phyloP scores from a whole-genome alignment of 2,888 invertebrate genomes.

The Gymnosoma rotundatum region DNA sequence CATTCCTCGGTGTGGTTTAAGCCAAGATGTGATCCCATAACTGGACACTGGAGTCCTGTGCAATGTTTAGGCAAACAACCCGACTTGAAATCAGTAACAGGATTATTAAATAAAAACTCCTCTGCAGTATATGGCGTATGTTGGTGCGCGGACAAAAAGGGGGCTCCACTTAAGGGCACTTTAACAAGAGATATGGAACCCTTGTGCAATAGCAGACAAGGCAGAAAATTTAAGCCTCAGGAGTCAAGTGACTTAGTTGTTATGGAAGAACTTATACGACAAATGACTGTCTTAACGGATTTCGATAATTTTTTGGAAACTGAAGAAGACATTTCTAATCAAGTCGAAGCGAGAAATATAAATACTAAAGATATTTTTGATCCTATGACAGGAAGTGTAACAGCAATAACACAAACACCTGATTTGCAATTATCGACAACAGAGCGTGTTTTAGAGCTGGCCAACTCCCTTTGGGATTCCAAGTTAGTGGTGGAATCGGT shows the following conservation, averaged over 20 bases:
- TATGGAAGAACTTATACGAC: slow-evolving; percentile 88
- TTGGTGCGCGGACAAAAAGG: slow-evolving; percentile 93
- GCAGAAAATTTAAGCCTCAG: slow-evolving; percentile 84
- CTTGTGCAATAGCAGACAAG: slow-evolving; percentile 90
- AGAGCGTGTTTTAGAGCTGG: slow-evolving; percentile 78
- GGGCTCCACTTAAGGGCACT: slow-evolving; percentile 91
- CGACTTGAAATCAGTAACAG: slow-evolving; percentile 75
- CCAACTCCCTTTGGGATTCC: slow-evolving; percentile 79
- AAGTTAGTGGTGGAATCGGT: slow-evolving; percentile 79
- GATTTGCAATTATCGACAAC: slow-evolving; percentile 80
- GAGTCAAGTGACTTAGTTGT: slow-evolving; percentile 83
- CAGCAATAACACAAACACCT: not conserved
- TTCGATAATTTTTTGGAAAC: slow-evolving; percentile 77
- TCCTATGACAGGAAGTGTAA: not conserved
- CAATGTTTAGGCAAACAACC: slow-evolving; percentile 88
- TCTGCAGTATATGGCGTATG: slow-evolving; percentile 86
- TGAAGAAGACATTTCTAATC: slow-evolving; percentile 60
- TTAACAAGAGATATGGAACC: slow-evolving; percentile 89
- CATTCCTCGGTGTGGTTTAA: slow-evolving; percentile 84
- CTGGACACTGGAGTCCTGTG: slow-evolving; percentile 90
- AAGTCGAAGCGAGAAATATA: slow-evolving; percentile 52
- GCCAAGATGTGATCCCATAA: slow-evolving; percentile 88
- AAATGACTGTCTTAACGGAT: slow-evolving; percentile 85
- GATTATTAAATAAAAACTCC: slow-evolving; percentile 50
- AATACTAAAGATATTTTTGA: slow-evolving; percentile 54